Evolutionary conservation across 2,888 invertebrate genomes (phyloP), one percentile per base, ranked within the genome.

Genomic region (Euproctis similis): DNA sequence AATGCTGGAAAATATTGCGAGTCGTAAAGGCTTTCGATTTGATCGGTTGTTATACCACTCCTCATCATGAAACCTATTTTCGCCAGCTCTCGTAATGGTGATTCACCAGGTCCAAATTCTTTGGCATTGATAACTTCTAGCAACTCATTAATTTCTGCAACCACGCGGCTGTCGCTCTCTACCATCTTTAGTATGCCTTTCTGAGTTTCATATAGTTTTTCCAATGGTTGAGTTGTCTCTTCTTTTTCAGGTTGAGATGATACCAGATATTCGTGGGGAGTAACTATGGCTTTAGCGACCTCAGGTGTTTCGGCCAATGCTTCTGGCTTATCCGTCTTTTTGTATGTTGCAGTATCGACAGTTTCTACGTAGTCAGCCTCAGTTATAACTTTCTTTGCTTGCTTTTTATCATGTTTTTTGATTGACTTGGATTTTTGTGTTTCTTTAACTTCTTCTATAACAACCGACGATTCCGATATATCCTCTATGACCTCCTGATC

Each of bases 101-200:
- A 87, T 74, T 93, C 91, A 6, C 93, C 94, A 4, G 92, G 89
- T 1, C 93, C 93, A 60, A 94, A 94, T 49, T 93, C 92, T 56
- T 90, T 90, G 1, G 90, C 92, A 46, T 90, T 89, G 10, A 94
- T 87, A 7, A 90, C 86, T 48, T 92, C 89, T 43, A 95, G 81
- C 13, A 92, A 80, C 61, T 92, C 89, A 39, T 92, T 89, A 8
- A 94, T 90, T 75, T 94, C 92, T 31, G 89, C 88, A 8, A 90
- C 90, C 59, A 89, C 87, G 23, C 69, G 69, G 18, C 80, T 71
- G 54, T 87, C 86, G 12, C 86, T 74, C 50, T 89, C 87, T 36
- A 87, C 85, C 51, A 72, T 75, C 45, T 74, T 80, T 13, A 86
- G 69, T 23, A 87, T 80, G 28, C 84, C 87, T 46, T 86, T 84